These are phyloP conservation scores for Meleagris gallopavo DNA, from an alignment of 2,113 vertebrate genomes.

Conservation along the genomic window DNA sequence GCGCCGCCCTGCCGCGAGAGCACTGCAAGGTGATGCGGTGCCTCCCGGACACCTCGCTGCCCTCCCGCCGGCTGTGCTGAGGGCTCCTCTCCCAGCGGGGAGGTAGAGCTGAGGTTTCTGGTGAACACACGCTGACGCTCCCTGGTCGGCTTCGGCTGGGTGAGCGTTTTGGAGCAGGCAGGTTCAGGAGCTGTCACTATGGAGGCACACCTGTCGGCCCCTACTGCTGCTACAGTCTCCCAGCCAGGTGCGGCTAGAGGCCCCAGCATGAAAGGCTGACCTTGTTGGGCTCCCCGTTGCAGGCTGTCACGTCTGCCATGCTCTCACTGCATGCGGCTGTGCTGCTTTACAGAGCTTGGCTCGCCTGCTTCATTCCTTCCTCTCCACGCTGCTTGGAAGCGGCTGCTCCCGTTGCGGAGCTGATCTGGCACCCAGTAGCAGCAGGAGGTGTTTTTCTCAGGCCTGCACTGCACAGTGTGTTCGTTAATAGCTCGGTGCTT, in stretches of 20 bases:
- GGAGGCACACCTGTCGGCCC: accelerated
- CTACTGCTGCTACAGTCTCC: not conserved
- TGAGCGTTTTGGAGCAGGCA: not conserved
- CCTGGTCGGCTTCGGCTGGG: not conserved
- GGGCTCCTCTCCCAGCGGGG: not conserved
- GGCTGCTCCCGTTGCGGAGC: not conserved
- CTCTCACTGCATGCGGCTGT: not conserved
- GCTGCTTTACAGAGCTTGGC: not conserved
- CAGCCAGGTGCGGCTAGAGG: not conserved
- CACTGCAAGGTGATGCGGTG: accelerated
- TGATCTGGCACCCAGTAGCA: conserved; percentile 11
- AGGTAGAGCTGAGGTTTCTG: not conserved
- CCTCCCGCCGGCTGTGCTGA: not conserved
- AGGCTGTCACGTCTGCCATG: not conserved
- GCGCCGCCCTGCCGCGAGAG: not conserved
- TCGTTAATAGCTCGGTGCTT: conserved; percentile 50
- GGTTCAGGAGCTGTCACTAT: not conserved
- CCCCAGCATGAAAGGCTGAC: not conserved
- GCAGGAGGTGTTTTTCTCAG: conserved; percentile 23
- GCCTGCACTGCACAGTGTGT: not conserved
- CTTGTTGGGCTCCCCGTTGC: not conserved
- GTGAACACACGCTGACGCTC: not conserved
- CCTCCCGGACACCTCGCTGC: not conserved
- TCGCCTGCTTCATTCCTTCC: not conserved
- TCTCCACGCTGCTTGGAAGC: not conserved